Percentiles rank a stretch among this genome's conserved stretches.
Evolutionary conservation across 1,140 invertebrate genomes (phyloP).

Genomic region (Octopus bimaculoides): DNA sequence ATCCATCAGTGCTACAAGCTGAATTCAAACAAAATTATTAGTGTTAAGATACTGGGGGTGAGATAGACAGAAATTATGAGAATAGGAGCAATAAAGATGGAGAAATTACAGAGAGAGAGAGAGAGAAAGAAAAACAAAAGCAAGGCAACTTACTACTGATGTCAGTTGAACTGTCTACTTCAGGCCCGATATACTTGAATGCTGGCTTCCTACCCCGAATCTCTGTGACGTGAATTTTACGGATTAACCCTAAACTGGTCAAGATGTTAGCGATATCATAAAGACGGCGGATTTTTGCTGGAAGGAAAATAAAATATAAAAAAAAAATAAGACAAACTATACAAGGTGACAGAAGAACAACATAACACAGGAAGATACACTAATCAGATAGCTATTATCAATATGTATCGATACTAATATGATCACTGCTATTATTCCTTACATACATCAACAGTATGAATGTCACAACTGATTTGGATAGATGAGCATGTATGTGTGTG

Average conservation of each 20-base stretch:
- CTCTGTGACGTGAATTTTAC: conserved; percentile 63
- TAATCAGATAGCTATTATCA: too few species aligned
- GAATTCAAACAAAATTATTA: conserved; percentile 19
- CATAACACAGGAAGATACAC: too few species aligned
- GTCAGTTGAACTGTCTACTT: conserved; percentile 50
- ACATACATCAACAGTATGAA: too few species aligned
- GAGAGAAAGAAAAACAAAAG: not conserved
- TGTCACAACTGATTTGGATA: too few species aligned
- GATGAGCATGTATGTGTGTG: too few species aligned
- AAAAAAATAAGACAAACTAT: too few species aligned
- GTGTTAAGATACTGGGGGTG: too few species aligned
- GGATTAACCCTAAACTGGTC: conserved; percentile 68
- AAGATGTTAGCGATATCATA: conserved; percentile 77
- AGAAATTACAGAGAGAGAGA: not conserved
- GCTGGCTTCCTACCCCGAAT: conserved; percentile 66
- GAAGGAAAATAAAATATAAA: conserved; percentile 23
- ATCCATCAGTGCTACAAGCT: conserved; percentile 50
- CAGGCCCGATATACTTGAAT: conserved; percentile 69
- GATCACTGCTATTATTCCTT: too few species aligned
- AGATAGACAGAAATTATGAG: too few species aligned
- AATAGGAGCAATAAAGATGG: too few species aligned
- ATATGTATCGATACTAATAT: too few species aligned
- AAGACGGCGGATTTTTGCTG: conserved; percentile 68
- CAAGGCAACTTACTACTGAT: conserved; percentile 24
- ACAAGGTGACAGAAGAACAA: not conserved